Percentiles rank a stretch among this genome's conserved stretches.
These are phyloP conservation scores for Enteromius paludinosus DNA, from an alignment of 2,797 vertebrate genomes.

Conservation along the genomic window DNA sequence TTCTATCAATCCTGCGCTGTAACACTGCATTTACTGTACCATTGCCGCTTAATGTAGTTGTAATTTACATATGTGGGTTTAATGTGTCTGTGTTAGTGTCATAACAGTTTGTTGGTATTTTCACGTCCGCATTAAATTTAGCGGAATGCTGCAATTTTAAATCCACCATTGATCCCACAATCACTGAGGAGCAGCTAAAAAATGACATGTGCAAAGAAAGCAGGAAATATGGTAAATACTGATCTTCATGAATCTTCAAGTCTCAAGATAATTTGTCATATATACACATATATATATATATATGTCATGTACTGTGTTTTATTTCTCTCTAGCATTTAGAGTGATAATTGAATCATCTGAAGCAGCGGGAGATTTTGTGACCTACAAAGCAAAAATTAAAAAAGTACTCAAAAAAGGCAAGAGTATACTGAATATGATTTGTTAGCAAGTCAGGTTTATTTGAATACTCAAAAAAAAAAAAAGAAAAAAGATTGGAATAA, in stretches of 20 bases:
- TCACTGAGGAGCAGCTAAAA: conserved; percentile 67
- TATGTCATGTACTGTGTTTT: background rate
- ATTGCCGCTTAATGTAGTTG: background rate
- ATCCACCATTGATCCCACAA: conserved; percentile 64
- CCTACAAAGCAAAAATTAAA: conserved; percentile 79
- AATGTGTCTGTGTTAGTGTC: background rate
- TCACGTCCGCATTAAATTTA: conserved; percentile 50
- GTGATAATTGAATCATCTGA: conserved; percentile 77
- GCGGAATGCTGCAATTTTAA: conserved; percentile 79
- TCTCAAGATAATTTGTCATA: background rate
- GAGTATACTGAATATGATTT: background rate
- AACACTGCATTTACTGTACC: background rate
- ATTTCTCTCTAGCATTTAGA: conserved; percentile 79
- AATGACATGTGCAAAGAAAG: conserved; percentile 69
- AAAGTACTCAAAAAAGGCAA: conserved; percentile 84
- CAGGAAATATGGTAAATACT: conserved; percentile 78
- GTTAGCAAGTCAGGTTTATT: background rate
- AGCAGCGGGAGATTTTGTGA: conserved; percentile 86
- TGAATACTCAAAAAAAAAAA: background rate
- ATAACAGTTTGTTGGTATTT: background rate
- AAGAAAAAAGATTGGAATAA: background rate
- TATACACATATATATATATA: too few species aligned
- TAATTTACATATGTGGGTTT: background rate
- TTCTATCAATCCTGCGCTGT: background rate
- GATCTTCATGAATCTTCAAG: background rate